Evolutionary conservation across 2,888 invertebrate genomes (phyloP), one percentile per base, ranked within the genome.

Genomic region (Strigamia maritima): DNA sequence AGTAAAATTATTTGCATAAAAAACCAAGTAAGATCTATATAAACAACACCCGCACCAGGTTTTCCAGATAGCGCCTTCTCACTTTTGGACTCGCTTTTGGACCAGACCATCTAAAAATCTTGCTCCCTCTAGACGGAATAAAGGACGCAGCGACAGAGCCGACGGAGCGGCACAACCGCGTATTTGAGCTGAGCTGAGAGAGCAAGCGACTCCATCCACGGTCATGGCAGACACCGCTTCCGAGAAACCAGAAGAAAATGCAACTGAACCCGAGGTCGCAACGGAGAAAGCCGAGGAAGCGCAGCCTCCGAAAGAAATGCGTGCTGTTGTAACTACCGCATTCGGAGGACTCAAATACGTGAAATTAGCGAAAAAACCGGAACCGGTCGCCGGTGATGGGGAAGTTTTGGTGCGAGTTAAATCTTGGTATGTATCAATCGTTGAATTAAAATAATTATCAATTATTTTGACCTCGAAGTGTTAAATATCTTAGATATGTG

Each of bases 321-420:
- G 92, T 85, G 93, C 93, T 79, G 91, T 94, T 83, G 92, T 94
- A 81, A 90, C 94, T 83, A 92, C 92, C 82, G 92, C 93, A 84
- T 95, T 94, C 87, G 95, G 94, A 60, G 94, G 94, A 70, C 89
- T 94, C 81, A 94, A 94, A 87, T 91, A 92, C 85, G 92, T 94
- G 83, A 94, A 94, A 88, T 91, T 93, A 82, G 89, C 91, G 84
- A 93, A 91, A 87, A 92, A 92, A 85, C 92, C 93, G 31, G 93
- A 93, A 85, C 92, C 93, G 60, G 82, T 82, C 87, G 90, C 82
- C 85, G 83, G 82, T 40, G 85, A 86, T 40, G 86, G 85, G 0
- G 86, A 94, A 86, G 92, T 94, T 81, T 89, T 94, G 80, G 92
- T 94, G 84, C 89, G 93, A 82, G 93, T 94, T 79, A 93, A 92